Percentiles rank a stretch among this genome's conserved stretches.
Evolutionary conservation across 2,888 invertebrate species (phyloP).

Genomic region (Polylopha cassiicola): DNA sequence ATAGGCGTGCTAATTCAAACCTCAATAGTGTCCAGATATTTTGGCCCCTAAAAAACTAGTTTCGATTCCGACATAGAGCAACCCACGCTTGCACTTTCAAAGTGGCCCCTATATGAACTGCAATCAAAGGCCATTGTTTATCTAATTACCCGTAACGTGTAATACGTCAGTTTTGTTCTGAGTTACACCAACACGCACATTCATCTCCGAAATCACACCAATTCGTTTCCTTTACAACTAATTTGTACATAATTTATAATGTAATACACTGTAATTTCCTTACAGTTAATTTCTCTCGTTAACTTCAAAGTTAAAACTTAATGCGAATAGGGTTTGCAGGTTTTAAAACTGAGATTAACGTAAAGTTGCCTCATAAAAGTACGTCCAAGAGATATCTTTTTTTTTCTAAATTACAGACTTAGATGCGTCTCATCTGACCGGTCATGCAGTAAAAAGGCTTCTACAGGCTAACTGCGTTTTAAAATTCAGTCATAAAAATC

Average conservation of each 20-base stretch:
- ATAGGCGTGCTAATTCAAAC: conserved; percentile 9
- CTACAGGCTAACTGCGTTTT: no score
- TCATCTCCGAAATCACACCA: conserved; percentile 39
- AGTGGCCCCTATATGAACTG: conserved; percentile 41
- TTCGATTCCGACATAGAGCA: conserved; percentile 18
- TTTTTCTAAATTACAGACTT: no score
- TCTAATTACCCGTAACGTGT: conserved; percentile 53
- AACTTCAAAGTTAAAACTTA: conserved; percentile 39
- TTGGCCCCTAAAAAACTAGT: not conserved
- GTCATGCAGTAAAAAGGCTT: no score
- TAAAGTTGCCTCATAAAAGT: no score
- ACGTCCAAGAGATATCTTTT: no score
- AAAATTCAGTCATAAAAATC: no score
- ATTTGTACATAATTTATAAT: conserved; percentile 14
- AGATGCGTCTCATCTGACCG: no score
- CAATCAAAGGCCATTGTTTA: conserved; percentile 60
- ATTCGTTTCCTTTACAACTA: conserved; percentile 25
- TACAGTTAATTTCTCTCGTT: conserved; percentile 46
- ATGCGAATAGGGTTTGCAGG: no score
- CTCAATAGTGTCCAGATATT: no score
- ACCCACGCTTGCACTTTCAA: conserved; percentile 44
- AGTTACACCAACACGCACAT: conserved; percentile 43
- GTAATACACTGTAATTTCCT: conserved; percentile 42
- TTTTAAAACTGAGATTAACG: no score
- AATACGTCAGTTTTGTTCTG: conserved; percentile 37